Evolutionary conservation across 2,797 vertebrate genomes (phyloP).

Genomic region (Bradypodion ventrale): DNA sequence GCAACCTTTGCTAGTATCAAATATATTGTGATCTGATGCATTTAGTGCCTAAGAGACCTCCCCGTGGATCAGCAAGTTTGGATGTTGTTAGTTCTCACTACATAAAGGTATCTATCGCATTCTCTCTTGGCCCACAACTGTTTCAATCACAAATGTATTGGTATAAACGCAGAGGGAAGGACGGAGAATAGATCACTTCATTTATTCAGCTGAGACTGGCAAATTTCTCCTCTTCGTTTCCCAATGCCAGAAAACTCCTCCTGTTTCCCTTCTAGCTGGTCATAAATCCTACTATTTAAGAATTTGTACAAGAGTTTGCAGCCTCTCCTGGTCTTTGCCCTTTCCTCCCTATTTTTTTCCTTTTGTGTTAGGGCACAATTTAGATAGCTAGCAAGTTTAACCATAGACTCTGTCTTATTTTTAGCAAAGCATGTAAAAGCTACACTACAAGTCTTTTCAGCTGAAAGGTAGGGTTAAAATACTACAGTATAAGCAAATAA

Average conservation of each 20-base stretch:
- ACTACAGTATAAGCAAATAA: background rate
- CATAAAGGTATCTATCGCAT: too few species aligned
- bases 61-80: too few species aligned
- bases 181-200: background rate
- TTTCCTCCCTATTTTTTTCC: background rate
- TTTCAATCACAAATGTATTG: too few species aligned
- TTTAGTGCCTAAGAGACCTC: too few species aligned
- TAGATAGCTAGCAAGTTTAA: background rate
- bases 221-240: background rate
- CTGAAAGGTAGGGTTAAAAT: background rate
- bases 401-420: background rate
- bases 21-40: too few species aligned
- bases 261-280: background rate
- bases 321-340: background rate
- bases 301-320: background rate
- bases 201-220: background rate
- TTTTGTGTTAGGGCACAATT: background rate
- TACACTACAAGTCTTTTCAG: background rate
- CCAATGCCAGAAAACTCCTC: too few species aligned
- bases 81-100: too few species aligned
- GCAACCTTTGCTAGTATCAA: too few species aligned
- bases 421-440: background rate
- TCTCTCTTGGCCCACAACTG: too few species aligned
- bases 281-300: background rate
- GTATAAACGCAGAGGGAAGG: background rate